Percentiles rank a stretch among this genome's conserved stretches.
phyloP scores from a whole-genome alignment of 2,888 invertebrate genomes.

The Aplocera efformata region DNA sequence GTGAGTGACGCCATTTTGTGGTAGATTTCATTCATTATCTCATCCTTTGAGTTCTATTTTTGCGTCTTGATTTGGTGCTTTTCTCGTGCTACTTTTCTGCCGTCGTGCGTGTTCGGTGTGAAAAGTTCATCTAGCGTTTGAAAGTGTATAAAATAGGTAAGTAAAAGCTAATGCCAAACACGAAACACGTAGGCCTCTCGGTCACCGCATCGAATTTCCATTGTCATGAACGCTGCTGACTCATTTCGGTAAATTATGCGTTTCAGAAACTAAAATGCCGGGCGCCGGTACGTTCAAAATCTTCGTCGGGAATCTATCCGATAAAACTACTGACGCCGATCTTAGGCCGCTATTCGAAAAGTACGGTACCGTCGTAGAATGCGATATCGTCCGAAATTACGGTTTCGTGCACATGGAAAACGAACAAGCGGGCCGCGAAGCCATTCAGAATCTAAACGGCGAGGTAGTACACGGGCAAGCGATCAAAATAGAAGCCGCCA shows the following conservation, averaged over 20 bases:
- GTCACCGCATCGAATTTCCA: conserved; percentile 50
- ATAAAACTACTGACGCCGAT: conserved; percentile 92
- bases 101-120: conserved; percentile 5
- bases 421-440: conserved; percentile 94
- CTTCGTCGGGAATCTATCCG: conserved; percentile 98
- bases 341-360: conserved; percentile 97
- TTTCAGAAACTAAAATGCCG: conserved; percentile 87
- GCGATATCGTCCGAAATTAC: conserved; percentile 98
- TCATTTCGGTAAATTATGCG: conserved; percentile 78
- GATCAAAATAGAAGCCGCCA: conserved; percentile 95
- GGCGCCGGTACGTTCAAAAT: conserved; percentile 97
- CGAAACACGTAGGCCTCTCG: conserved; percentile 23
- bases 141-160: conserved; percentile 41
- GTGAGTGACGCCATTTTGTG: conserved; percentile 17
- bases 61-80: conserved; percentile 5
- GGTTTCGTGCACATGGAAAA: conserved; percentile 99
- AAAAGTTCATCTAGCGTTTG: conserved; percentile 4
- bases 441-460: conserved; percentile 94
- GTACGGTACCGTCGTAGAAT: conserved; percentile 98
- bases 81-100: conserved; percentile 1
- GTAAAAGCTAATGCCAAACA: conserved; percentile 25
- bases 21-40: neutral
- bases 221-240: conserved; percentile 66
- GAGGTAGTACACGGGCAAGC: conserved; percentile 92
- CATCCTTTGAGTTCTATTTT: neutral